Percentiles rank a stretch among this genome's conserved stretches.
These are phyloP conservation scores for Coregonus sp. DNA, from an alignment of 2,797 vertebrate genomes.

Conservation along the genomic window DNA sequence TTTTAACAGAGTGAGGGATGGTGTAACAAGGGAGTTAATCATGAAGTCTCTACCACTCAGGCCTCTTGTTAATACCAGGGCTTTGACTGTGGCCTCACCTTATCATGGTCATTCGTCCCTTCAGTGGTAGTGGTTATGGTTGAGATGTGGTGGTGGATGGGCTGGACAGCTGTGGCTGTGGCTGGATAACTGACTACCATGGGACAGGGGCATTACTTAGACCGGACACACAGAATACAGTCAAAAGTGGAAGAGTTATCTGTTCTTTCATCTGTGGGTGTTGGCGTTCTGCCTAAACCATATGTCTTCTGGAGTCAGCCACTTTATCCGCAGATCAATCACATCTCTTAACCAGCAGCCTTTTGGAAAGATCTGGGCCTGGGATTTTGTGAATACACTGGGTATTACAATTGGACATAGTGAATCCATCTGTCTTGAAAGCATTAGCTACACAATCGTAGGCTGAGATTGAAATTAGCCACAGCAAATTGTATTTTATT, in stretches of 20 bases:
- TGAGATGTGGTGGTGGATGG: neutral
- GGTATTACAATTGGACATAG: neutral
- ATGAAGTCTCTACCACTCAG: neutral
- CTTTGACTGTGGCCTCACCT: neutral
- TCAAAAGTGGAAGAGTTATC: conserved; percentile 39
- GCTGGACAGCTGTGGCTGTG: neutral
- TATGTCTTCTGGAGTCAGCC: conserved; percentile 44
- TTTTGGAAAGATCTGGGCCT: no score
- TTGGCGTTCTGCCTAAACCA: conserved; percentile 38
- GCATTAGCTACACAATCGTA: neutral
- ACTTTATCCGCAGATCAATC: conserved; percentile 35
- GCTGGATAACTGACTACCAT: neutral
- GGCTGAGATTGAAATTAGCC: neutral
- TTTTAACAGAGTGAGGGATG: conserved; percentile 16
- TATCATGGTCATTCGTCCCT: neutral
- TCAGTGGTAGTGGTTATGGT: neutral
- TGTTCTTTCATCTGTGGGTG: conserved; percentile 41
- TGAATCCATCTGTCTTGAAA: neutral
- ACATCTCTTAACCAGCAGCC: conserved; percentile 42
- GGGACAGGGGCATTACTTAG: conserved; percentile 24
- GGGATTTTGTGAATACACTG: conserved; percentile 4
- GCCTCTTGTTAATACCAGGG: neutral
- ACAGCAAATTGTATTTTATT: no score
- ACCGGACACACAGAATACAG: neutral
- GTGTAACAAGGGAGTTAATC: conserved; percentile 14